Percentiles rank a stretch among this genome's conserved stretches.
phyloP scores from a whole-genome alignment of 1,140 invertebrate species.

The Portunus trituberculatus region DNA sequence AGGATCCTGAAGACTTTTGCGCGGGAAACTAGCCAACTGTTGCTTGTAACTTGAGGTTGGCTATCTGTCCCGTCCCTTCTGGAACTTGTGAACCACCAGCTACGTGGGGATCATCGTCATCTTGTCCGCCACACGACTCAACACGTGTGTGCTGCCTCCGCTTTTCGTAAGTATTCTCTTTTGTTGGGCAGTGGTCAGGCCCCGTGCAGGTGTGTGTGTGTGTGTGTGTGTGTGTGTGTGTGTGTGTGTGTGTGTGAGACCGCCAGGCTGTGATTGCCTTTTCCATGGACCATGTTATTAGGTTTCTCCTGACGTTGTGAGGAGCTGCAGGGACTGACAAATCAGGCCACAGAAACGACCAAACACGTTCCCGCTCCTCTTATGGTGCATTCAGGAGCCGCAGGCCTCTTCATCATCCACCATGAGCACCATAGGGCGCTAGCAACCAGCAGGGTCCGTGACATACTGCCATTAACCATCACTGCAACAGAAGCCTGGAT shows the following conservation, averaged over 20 bases:
- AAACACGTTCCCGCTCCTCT: background rate
- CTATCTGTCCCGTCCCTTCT: slow-evolving; percentile 4
- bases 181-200: background rate
- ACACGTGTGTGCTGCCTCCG: background rate
- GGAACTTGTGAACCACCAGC: background rate
- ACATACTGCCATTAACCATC: background rate
- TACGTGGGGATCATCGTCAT: background rate
- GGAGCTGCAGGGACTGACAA: background rate
- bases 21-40: slow-evolving; percentile 62
- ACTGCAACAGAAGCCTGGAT: background rate
- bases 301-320: background rate
- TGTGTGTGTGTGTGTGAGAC: slow-evolving; percentile 30
- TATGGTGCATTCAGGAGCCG: background rate
- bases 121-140: background rate
- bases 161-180: background rate
- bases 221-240: slow-evolving; percentile 41
- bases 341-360: background rate
- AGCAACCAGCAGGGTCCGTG: background rate
- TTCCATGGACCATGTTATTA: background rate
- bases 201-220: slow-evolving; percentile 23
- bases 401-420: background rate
- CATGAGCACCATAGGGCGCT: background rate
- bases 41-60: slow-evolving; percentile 50
- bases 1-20: slow-evolving; percentile 37
- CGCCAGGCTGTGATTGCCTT: background rate